Evolutionary conservation across 1,140 invertebrate genomes (phyloP).

Genomic region (Drosophila sp.): DNA sequence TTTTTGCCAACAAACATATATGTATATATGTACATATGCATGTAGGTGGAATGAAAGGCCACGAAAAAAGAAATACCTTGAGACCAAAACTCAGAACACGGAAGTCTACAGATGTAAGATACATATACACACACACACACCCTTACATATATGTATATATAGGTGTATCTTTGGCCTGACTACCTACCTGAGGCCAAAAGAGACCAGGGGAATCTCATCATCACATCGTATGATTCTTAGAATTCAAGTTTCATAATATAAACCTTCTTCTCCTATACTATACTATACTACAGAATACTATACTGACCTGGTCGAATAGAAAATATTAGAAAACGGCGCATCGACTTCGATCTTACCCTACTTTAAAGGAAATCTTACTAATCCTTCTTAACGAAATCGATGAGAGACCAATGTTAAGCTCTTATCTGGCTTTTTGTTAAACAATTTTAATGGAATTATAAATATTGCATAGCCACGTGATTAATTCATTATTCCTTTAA

Average conservation of each 20-base stretch:
- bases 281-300: not conserved
- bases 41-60: constrained; percentile 32
- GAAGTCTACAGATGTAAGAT: constrained; percentile 32
- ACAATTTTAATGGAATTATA: no score
- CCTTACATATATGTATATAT: not conserved
- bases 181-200: constrained; percentile 6
- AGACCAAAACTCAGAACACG: constrained; percentile 47
- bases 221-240: constrained; percentile 30
- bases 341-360: no score
- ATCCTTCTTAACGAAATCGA: no score
- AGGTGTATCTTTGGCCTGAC: constrained; percentile 3
- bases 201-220: not conserved
- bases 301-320: not conserved
- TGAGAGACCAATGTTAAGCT: no score
- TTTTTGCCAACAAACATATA: not conserved
- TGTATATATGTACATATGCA: constrained; percentile 13
- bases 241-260: constrained; percentile 26
- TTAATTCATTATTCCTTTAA: no score
- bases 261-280: not conserved
- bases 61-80: constrained; percentile 47
- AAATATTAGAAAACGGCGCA: not conserved
- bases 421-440: no score
- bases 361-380: no score
- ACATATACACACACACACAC: constrained; percentile 16
- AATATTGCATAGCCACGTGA: no score